phyloP scores from a whole-genome alignment of 2,797 vertebrate genomes.

The Hydrolagus colliei region DNA sequence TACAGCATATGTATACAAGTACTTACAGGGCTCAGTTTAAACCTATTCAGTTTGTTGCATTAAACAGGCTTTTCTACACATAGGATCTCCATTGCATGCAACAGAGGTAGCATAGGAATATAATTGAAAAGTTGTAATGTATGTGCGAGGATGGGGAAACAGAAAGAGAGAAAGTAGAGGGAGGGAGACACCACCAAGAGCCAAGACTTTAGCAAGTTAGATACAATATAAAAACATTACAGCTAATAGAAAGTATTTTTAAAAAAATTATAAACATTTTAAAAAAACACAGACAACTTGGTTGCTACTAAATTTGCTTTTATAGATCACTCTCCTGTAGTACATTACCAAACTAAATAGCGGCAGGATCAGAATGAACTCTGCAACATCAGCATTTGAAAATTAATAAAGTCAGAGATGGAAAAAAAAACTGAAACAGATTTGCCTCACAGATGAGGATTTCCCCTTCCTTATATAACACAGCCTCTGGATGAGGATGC shows the following conservation, averaged over 20 bases:
- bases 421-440: background rate
- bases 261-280: background rate
- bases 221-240: slow-evolving; percentile 9
- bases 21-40: background rate
- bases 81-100: slow-evolving; percentile 1
- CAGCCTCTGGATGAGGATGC: background rate
- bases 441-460: background rate
- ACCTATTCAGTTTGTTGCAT: background rate
- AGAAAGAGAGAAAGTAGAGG: no score
- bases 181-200: background rate
- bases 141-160: no score
- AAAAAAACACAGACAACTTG: slow-evolving; percentile 6
- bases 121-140: background rate
- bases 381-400: background rate
- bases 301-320: background rate
- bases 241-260: background rate
- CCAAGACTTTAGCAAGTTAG: background rate
- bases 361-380: background rate
- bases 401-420: background rate
- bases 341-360: slow-evolving; percentile 17
- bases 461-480: background rate
- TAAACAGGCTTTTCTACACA: background rate
- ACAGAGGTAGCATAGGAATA: background rate
- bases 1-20: background rate
- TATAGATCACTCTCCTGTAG: background rate